Conservation (phyloP, 1,140 invertebrate species). For the Diorhabda elongata region DNA sequence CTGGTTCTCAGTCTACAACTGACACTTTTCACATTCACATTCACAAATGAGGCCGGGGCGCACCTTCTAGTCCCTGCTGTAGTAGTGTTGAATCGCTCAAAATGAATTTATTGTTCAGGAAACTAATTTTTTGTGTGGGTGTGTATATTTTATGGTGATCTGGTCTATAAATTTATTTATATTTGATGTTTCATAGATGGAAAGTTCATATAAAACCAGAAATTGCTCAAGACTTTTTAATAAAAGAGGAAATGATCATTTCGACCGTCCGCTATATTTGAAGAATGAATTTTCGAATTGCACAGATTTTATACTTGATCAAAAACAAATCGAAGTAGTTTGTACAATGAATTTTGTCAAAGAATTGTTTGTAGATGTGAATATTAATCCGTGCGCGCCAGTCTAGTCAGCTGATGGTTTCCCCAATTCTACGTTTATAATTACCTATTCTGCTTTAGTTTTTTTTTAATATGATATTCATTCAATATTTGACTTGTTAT, state of each 20-base stretch:
- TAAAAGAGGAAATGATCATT: too few relatives aligned
- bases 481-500: conserved; percentile 35
- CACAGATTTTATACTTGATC: too few relatives aligned
- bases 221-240: too few relatives aligned
- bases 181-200: too few relatives aligned
- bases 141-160: too few relatives aligned
- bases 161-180: too few relatives aligned
- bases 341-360: background rate
- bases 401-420: conserved; percentile 40
- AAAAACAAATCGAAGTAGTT: too few relatives aligned
- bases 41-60: conserved; percentile 2
- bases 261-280: too few relatives aligned
- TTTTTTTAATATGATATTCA: conserved; percentile 27
- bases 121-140: background rate
- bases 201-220: too few relatives aligned
- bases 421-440: conserved; percentile 29
- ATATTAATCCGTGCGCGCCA: background rate
- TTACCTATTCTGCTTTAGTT: conserved; percentile 42
- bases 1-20: too few relatives aligned
- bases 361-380: background rate
- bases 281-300: too few relatives aligned
- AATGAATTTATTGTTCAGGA: background rate
- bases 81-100: conserved; percentile 20
- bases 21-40: background rate
- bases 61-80: conserved; percentile 17